phyloP scores from a whole-genome alignment of 2,888 invertebrate species.

The Sicus ferrugineus region DNA sequence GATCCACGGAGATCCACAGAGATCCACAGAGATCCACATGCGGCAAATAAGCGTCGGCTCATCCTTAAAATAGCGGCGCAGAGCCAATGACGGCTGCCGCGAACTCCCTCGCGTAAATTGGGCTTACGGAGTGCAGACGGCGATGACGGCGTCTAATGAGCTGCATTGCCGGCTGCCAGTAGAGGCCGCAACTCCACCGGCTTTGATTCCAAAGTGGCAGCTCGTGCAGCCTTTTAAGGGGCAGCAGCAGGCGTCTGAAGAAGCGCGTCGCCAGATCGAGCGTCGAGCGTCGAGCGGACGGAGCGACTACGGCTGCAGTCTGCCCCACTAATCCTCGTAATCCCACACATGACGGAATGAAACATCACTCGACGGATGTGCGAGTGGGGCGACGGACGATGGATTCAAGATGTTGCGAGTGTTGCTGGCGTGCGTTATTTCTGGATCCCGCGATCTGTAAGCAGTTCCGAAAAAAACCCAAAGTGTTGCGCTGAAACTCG shows the following conservation, averaged over 20 bases:
- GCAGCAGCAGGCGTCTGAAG: constrained; percentile 45
- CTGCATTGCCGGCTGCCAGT: constrained; percentile 27
- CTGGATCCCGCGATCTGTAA: constrained; percentile 21
- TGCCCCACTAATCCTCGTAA: constrained; percentile 57
- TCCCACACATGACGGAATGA: constrained; percentile 63
- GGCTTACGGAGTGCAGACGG: constrained; percentile 7
- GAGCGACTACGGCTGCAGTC: constrained; percentile 10
- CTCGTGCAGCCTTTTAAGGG: constrained; percentile 48
- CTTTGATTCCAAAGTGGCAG: constrained; percentile 53
- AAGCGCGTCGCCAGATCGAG: constrained; percentile 1
- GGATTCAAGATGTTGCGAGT: constrained; percentile 31
- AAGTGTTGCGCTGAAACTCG: constrained; percentile 15
- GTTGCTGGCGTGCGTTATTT: constrained; percentile 1
- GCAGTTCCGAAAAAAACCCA: constrained; percentile 23
- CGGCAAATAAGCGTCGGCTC: too few species aligned
- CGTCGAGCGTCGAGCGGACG: background rate
- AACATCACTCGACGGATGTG: constrained; percentile 51
- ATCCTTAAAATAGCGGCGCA: background rate
- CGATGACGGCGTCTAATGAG: constrained; percentile 1
- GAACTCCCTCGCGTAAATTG: constrained; percentile 22
- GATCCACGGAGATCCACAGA: background rate
- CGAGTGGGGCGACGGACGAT: background rate
- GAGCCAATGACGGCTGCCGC: constrained; percentile 4
- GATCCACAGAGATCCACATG: too few species aligned
- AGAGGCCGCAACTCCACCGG: constrained; percentile 27